These are phyloP conservation scores for Clytia hemisphaerica DNA, from an alignment of 30 jellyfish, hydroid and myxozoan genomes.

Conservation along the genomic window DNA sequence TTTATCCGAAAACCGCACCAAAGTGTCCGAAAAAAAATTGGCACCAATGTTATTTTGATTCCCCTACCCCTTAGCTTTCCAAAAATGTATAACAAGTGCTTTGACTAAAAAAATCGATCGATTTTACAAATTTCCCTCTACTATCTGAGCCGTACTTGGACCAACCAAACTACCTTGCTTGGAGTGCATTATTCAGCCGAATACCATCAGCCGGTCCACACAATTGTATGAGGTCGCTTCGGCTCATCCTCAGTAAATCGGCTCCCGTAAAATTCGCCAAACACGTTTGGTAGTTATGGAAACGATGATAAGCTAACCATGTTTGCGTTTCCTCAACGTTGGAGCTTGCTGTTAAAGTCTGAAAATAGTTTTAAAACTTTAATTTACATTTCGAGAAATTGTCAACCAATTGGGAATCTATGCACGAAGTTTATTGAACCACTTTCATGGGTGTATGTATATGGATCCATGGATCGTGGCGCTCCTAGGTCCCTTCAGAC, in stretches of 20 bases:
- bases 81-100: no score
- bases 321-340: conserved; percentile 84
- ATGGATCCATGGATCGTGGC: no score
- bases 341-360: conserved; percentile 65
- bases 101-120: no score
- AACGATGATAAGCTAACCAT: conserved; percentile 76
- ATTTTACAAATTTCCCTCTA: no score
- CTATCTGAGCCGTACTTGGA: no score
- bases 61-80: no score
- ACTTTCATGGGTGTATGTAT: no score
- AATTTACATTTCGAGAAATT: no score
- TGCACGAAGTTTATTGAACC: background rate
- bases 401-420: background rate
- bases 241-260: conserved; percentile 62
- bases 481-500: no score
- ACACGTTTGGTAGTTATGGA: conserved; percentile 48
- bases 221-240: conserved; percentile 76
- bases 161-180: conserved; percentile 63
- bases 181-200: conserved; percentile 89
- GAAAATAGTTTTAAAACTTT: background rate
- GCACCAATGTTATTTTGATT: no score
- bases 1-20: no score
- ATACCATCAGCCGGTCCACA: conserved; percentile 99
- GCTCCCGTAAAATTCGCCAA: conserved; percentile 88
- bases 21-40: no score